Conservation (phyloP, 2,113 vertebrate genomes). For the Bungarus multicinctus region DNA sequence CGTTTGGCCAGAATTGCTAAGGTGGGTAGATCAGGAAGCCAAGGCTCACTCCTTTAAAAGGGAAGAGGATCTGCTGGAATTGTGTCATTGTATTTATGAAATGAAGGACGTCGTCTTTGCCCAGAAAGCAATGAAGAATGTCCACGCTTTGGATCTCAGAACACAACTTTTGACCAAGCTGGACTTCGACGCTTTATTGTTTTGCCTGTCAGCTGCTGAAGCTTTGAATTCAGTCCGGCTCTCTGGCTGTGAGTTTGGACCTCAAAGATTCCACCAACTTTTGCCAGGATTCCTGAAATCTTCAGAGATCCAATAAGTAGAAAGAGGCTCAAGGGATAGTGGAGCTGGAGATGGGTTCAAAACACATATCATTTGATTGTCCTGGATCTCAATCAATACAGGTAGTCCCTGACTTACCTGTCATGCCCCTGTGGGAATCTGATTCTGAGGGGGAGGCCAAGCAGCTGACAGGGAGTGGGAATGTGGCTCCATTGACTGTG, state of each 20-base stretch:
- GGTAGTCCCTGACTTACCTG: background rate
- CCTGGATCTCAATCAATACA: background rate
- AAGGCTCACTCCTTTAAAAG: background rate
- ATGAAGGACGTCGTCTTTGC: background rate
- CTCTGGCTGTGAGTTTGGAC: background rate
- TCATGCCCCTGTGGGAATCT: too few relatives aligned
- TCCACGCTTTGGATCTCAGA: background rate
- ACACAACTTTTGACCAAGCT: background rate
- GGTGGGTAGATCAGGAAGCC: background rate
- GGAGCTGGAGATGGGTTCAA: background rate
- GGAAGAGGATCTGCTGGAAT: background rate
- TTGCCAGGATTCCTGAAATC: background rate
- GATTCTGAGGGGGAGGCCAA: too few relatives aligned
- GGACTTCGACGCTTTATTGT: background rate
- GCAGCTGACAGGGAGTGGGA: too few relatives aligned
- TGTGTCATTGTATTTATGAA: conserved; percentile 22
- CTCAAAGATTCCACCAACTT: background rate
- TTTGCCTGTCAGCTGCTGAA: background rate
- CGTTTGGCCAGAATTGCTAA: background rate
- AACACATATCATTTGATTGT: background rate
- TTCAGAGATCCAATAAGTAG: conserved; percentile 19
- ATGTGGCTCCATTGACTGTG: too few relatives aligned
- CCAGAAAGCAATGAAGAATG: background rate
- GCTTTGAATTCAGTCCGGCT: background rate
- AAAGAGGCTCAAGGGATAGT: background rate